Evolutionary conservation across 2,113 vertebrate species (phyloP), one percentile per base, ranked within the genome.

Genomic region (Thalassoma bifasciatum): DNA sequence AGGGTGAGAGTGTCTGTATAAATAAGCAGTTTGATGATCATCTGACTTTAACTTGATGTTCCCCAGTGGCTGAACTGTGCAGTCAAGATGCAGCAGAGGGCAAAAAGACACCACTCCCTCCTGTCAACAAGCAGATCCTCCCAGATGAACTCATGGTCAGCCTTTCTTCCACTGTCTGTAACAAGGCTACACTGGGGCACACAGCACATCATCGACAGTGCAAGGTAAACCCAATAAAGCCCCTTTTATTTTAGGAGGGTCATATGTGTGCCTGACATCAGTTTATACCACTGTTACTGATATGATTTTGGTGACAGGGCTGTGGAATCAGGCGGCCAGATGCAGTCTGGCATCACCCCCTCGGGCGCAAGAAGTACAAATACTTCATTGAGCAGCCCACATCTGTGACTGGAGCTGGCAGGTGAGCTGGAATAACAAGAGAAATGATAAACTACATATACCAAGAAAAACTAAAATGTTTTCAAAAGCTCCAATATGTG

Each of bases 291-390:
- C 24, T 53, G 22, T 63, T 72, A 1, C 12, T 61, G 22, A 52
- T 17, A 19, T 30, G 17, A 26, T 11, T 61, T 66, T 88, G 54
- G 58, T 0, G 68, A 69, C 88, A 97, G 97, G 87, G 83, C 36
- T 66, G 49, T 78, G 90, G 88, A 53, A 79, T 93, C 9, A 93
- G 94, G 10, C 30, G 75, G 3, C 74, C 83, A 0, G 95, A 95
- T 88, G 65, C 47, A 17, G 93, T 97, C 68, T 97, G 97, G 96
- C 94, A 95, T 87, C 95, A 97, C 70, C 89, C 94, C 2, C 17
- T 89, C 42, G 81, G 60, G 75, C 91, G 93, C 49, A 93, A 87
- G 85, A 96, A 95, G 89, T 95, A 96, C 88, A 93, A 89, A 63
- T 90, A 94, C 78, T 85, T 97, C 81, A 91, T 95, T 69, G 95